A percentile compares a stretch with the other conserved stretches of the same genome.
phyloP scores from a whole-genome alignment of 2,888 invertebrate species.

The Chrysina gloriosa region DNA sequence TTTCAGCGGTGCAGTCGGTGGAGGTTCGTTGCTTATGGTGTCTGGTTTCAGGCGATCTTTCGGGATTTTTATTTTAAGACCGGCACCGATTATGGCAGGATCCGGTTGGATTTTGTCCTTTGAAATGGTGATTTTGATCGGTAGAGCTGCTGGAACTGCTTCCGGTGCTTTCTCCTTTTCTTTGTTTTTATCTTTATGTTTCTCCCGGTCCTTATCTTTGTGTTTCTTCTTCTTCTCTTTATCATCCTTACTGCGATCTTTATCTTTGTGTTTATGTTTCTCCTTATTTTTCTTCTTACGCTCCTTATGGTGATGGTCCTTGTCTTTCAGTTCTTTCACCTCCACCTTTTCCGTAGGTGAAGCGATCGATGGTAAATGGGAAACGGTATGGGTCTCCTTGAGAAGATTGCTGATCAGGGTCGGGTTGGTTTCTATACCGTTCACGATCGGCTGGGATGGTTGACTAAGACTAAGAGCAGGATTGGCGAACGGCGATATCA shows the following conservation, averaged over 20 bases:
- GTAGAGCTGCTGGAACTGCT: conserved; percentile 58
- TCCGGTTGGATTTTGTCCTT: conserved; percentile 68
- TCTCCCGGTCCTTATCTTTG: conserved; percentile 73
- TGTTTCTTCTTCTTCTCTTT: conserved; percentile 81
- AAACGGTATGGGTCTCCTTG: conserved; percentile 67
- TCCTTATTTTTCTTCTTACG: conserved; percentile 78
- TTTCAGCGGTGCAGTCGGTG: conserved; percentile 67
- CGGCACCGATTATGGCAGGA: conserved; percentile 53
- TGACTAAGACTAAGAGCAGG: conserved; percentile 36
- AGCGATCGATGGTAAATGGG: conserved; percentile 49
- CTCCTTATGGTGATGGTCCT: conserved; percentile 60
- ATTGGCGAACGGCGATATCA: conserved; percentile 61
- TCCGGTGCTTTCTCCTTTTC: conserved; percentile 46
- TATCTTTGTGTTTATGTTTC: conserved; percentile 83
- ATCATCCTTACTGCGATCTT: conserved; percentile 72
- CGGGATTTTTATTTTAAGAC: conserved; percentile 84
- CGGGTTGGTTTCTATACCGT: conserved; percentile 79
- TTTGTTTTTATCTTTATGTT: conserved; percentile 58
- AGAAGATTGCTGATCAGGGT: conserved; percentile 77
- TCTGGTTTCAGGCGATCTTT: conserved; percentile 77
- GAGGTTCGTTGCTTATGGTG: conserved; percentile 50
- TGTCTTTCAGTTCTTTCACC: conserved; percentile 57
- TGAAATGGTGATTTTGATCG: conserved; percentile 70
- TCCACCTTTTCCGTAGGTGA: conserved; percentile 47
- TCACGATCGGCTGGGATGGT: conserved; percentile 63